phyloP scores from a whole-genome alignment of 64 coral and sea anemone genomes.

The Pachyseris speciosa region DNA sequence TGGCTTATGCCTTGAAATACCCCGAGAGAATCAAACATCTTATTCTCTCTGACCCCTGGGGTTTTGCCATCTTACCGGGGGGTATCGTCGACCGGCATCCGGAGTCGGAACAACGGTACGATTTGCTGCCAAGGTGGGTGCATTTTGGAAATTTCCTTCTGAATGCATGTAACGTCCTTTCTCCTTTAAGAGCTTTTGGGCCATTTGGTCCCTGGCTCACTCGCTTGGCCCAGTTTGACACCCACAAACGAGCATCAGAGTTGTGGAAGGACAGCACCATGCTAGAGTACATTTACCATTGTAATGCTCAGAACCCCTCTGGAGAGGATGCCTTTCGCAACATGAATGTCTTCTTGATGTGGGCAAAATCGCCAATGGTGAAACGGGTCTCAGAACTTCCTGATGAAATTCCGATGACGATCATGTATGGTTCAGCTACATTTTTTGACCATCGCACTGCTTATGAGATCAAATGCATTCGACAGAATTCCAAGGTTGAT shows the following conservation, averaged over 20 bases:
- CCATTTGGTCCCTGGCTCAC: slow-evolving; percentile 85
- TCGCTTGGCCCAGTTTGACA: slow-evolving; percentile 61
- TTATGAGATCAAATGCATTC: slow-evolving; percentile 92
- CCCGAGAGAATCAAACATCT: slow-evolving; percentile 87
- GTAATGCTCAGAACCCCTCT: slow-evolving; percentile 81
- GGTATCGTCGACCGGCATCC: slow-evolving; percentile 91
- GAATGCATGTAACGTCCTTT: slow-evolving; percentile 78
- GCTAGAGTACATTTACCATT: slow-evolving; percentile 92
- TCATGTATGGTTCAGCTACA: slow-evolving; percentile 85
- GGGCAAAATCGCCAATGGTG: slow-evolving; percentile 92
- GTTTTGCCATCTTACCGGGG: slow-evolving; percentile 92
- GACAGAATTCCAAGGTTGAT: slow-evolving; percentile 74
- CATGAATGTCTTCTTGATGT: slow-evolving; percentile 84
- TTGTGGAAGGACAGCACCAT: slow-evolving; percentile 84
- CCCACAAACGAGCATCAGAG: slow-evolving; percentile 74
- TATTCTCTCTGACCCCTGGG: slow-evolving; percentile 96
- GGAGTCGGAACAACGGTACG: slow-evolving; percentile 22
- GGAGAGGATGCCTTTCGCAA: slow-evolving; percentile 94
- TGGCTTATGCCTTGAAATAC: slow-evolving; percentile 83
- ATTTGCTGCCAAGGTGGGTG: slow-evolving; percentile 78
- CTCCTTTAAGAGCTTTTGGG: slow-evolving; percentile 68
- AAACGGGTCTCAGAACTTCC: slow-evolving; percentile 85
- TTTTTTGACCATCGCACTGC: slow-evolving; percentile 97
- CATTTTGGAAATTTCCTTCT: slow-evolving; percentile 70
- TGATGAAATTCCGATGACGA: slow-evolving; percentile 65